phyloP scores from a whole-genome alignment of 2,113 vertebrate species.

The Butorides virescens region DNA sequence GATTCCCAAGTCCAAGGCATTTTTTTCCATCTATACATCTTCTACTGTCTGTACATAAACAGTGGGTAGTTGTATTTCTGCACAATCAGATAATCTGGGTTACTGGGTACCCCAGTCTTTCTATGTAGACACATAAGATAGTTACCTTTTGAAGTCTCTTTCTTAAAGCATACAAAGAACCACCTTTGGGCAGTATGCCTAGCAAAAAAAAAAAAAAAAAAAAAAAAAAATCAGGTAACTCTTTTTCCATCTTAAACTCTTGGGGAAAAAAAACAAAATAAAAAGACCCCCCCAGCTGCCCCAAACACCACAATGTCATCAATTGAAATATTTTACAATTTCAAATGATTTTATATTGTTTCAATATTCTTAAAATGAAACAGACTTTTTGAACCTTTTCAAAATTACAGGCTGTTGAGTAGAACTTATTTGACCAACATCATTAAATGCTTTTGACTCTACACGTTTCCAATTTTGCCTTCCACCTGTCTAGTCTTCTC shows the following conservation, averaged over 20 bases:
- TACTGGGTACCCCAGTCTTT: not conserved
- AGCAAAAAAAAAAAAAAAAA: not conserved
- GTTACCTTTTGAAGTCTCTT: not conserved
- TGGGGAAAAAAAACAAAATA: not conserved
- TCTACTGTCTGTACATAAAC: rapidly evolving
- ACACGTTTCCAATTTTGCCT: not conserved
- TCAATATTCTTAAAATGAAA: not conserved
- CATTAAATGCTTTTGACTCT: not conserved
- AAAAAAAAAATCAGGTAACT: not conserved
- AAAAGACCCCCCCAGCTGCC: not conserved
- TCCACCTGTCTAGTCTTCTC: not conserved
- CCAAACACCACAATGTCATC: not conserved
- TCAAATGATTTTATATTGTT: not conserved
- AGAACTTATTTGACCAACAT: not conserved
- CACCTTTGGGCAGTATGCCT: not conserved
- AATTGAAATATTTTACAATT: not conserved
- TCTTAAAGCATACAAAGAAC: not conserved
- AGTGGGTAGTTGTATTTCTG: not conserved
- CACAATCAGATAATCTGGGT: not conserved
- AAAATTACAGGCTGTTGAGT: not conserved
- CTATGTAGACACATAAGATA: not conserved
- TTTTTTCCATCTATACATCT: not conserved
- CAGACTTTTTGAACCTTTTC: not conserved
- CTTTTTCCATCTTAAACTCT: not conserved
- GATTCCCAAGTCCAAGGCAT: not conserved